A percentile compares a stretch with the other conserved stretches of the same genome.
These are phyloP conservation scores for Eupithecia dodoneata DNA, from an alignment of 2,888 invertebrate species.

Conservation along the genomic window DNA sequence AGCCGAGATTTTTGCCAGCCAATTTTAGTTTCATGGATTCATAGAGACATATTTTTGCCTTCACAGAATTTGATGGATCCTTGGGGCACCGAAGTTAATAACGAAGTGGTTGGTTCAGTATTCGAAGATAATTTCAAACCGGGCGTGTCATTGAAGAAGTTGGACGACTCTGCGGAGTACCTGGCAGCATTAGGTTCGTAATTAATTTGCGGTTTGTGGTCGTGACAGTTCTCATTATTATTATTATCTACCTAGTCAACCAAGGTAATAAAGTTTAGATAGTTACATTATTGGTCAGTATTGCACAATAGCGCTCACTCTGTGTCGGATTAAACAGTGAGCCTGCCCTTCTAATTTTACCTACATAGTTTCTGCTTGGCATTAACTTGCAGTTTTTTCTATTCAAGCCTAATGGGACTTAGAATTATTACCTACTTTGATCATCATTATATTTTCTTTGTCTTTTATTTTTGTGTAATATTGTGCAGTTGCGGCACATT, in stretches of 20 bases:
- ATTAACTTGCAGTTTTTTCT: not conserved
- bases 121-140: conserved; percentile 86
- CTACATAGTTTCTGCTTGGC: not conserved
- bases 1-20: not conserved
- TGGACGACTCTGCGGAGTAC: conserved; percentile 87
- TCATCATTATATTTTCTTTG: not conserved
- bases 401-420: not conserved
- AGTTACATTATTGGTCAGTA: conserved; percentile 28
- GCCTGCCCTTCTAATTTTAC: conserved; percentile 21
- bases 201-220: conserved; percentile 23
- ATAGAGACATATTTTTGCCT: conserved; percentile 11
- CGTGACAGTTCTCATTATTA: conserved; percentile 12
- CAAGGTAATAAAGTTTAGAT: conserved; percentile 18
- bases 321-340: conserved; percentile 10
- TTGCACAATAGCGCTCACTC: conserved; percentile 33
- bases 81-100: conserved; percentile 72
- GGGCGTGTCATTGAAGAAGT: conserved; percentile 59
- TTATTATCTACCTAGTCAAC: not conserved
- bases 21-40: not conserved
- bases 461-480: not conserved
- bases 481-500: not conserved
- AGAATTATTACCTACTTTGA: not conserved
- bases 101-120: conserved; percentile 57
- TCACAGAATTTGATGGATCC: conserved; percentile 80
- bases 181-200: conserved; percentile 86